phyloP scores from a whole-genome alignment of 2,888 invertebrate species.

The Labia minor region DNA sequence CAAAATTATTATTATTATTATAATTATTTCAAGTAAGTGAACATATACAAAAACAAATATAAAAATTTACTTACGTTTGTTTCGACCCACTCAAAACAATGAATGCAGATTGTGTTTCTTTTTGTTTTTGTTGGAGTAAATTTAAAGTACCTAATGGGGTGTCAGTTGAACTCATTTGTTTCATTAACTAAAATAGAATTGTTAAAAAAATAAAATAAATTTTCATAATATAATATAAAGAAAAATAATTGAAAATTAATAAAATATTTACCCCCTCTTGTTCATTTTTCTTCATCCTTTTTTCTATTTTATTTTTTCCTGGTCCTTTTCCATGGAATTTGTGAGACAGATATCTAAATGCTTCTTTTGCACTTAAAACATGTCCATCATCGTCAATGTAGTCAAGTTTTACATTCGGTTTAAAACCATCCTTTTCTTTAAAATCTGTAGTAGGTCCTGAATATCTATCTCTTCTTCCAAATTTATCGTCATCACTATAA shows the following conservation, averaged over 20 bases:
- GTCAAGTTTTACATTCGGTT: slow-evolving; percentile 88
- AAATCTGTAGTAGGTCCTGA: slow-evolving; percentile 82
- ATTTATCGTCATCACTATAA: slow-evolving; percentile 65
- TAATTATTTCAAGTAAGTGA: not conserved
- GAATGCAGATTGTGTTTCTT: slow-evolving; percentile 84
- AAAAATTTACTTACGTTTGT: slow-evolving; percentile 43
- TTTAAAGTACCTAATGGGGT: slow-evolving; percentile 91
- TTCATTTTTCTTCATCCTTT: slow-evolving; percentile 84
- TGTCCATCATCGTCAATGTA: slow-evolving; percentile 96
- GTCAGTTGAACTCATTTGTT: slow-evolving; percentile 95
- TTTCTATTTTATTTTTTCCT: slow-evolving; percentile 96
- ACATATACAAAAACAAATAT: slow-evolving; percentile 26
- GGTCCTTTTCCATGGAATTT: slow-evolving; percentile 99
- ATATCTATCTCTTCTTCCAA: slow-evolving; percentile 59
- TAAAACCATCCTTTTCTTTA: slow-evolving; percentile 79
- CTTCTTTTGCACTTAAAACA: slow-evolving; percentile 86
- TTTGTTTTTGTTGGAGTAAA: slow-evolving; percentile 90
- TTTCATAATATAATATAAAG: slow-evolving; percentile 14
- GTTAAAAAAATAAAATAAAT: slow-evolving; percentile 20
- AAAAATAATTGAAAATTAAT: slow-evolving; percentile 16
- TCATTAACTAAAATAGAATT: slow-evolving; percentile 60
- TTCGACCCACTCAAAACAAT: slow-evolving; percentile 86
- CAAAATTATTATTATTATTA: slow-evolving; percentile 15
- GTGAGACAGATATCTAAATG: slow-evolving; percentile 89
- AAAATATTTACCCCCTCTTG: slow-evolving; percentile 69